Evolutionary conservation across 2,888 invertebrate species (phyloP).

Genomic region (Drosophila prolongata): DNA sequence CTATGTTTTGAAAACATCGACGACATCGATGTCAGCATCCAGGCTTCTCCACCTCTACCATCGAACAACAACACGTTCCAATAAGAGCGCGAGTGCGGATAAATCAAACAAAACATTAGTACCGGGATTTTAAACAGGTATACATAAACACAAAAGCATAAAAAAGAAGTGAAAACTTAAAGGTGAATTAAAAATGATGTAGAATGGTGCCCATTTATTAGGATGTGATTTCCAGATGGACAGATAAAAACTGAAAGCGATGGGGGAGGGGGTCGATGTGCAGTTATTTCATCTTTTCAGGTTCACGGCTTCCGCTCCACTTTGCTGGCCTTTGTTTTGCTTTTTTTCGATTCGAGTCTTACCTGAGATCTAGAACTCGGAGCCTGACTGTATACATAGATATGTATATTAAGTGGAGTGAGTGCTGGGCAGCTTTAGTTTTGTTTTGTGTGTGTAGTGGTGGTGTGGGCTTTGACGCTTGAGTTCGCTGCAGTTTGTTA

Average conservation of each 20-base stretch:
- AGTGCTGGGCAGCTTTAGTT: constrained; percentile 5
- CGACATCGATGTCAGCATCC: too few species aligned
- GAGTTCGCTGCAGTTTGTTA: constrained; percentile 73
- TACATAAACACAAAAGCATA: constrained; percentile 9
- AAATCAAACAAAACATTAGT: constrained; percentile 22
- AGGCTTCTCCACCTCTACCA: too few species aligned
- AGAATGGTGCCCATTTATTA: too few species aligned
- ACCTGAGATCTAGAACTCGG: constrained; percentile 41
- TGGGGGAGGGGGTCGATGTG: constrained; percentile 34
- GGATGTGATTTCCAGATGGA: constrained; percentile 1
- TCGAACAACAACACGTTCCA: constrained; percentile 6
- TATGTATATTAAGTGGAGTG: neutral
- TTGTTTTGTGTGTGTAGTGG: constrained; percentile 12
- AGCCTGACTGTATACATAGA: neutral
- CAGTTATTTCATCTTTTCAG: constrained; percentile 67
- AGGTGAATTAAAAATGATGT: neutral
- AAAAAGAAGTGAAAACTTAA: neutral
- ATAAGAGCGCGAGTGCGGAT: constrained; percentile 23
- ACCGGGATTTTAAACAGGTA: constrained; percentile 25
- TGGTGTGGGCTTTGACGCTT: constrained; percentile 44
- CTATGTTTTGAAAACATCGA: too few species aligned
- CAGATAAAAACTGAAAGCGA: constrained; percentile 10
- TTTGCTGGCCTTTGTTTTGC: constrained; percentile 66
- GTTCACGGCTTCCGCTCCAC: constrained; percentile 76
- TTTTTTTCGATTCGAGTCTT: constrained; percentile 22